A percentile compares a stretch with the other conserved stretches of the same genome.
These are phyloP conservation scores for Hylaeus anthracinus DNA, from an alignment of 1,140 invertebrate genomes.

Conservation along the genomic window DNA sequence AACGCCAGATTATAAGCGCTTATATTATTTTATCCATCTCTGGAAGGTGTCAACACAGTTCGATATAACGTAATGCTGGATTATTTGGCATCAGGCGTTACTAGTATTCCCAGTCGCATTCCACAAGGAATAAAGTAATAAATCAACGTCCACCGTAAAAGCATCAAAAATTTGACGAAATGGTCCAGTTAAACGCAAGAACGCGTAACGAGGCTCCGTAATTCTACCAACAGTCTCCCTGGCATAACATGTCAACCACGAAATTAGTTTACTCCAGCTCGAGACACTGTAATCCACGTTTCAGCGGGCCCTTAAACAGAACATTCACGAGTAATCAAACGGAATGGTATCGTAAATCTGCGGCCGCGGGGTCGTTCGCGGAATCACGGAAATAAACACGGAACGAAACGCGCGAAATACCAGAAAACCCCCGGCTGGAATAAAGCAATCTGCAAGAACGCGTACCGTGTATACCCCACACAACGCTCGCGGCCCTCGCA, in stretches of 20 bases:
- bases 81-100: too few species aligned
- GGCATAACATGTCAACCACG: background rate
- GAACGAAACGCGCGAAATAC: background rate
- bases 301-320: background rate
- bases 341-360: conserved; percentile 17
- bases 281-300: background rate
- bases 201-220: background rate
- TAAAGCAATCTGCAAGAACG: background rate
- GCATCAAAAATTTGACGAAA: background rate
- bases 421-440: background rate
- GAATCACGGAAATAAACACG: background rate
- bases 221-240: background rate
- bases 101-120: too few species aligned
- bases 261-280: background rate
- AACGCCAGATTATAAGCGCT: too few species aligned
- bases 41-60: too few species aligned
- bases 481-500: conserved; percentile 33
- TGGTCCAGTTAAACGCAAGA: background rate
- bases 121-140: too few species aligned
- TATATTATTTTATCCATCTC: too few species aligned
- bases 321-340: background rate
- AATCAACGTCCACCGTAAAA: too few species aligned
- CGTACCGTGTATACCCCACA: background rate
- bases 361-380: background rate
- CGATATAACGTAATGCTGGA: too few species aligned